Conservation (phyloP, 2,797 vertebrate genomes). For the Acanthurus leucopareius region DNA sequence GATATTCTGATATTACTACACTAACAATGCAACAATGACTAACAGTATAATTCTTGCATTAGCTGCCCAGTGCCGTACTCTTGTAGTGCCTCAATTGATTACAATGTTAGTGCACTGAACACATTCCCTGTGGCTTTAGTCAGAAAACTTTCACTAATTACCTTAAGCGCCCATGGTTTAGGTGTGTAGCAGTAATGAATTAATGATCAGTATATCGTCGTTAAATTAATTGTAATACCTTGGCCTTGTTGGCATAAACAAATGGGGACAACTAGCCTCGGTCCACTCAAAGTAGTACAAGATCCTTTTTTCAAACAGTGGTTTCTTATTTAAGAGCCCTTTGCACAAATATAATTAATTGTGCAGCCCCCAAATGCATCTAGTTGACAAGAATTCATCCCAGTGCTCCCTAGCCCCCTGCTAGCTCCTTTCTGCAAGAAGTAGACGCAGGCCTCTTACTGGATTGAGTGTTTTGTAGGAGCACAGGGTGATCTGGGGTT, state of each 20-base stretch:
- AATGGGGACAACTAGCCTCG: conserved; percentile 43
- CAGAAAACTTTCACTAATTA: conserved; percentile 33
- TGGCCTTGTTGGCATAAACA: conserved; percentile 49
- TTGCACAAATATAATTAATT: no score
- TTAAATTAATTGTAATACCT: conserved; percentile 47
- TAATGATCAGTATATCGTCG: conserved; percentile 40
- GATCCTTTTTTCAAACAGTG: no score
- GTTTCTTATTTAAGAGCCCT: no score
- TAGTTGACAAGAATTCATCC: no score
- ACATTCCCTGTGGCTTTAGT: conserved; percentile 23
- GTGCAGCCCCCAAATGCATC: no score
- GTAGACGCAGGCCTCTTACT: no score
- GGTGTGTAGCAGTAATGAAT: conserved; percentile 25
- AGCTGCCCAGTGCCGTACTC: not conserved
- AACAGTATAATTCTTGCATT: not conserved
- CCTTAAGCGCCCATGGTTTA: conserved; percentile 18
- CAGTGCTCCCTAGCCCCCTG: no score
- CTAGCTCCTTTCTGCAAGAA: no score
- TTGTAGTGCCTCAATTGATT: not conserved
- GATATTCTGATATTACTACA: not conserved
- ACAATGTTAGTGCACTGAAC: not conserved
- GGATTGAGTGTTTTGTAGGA: no score
- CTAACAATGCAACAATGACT: not conserved
- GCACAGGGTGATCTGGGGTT: no score
- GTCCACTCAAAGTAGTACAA: conserved; percentile 18